Percentiles rank a stretch among this genome's conserved stretches.
Conservation (phyloP, 2,113 vertebrate genomes). For the Peromyscus maniculatus region DNA sequence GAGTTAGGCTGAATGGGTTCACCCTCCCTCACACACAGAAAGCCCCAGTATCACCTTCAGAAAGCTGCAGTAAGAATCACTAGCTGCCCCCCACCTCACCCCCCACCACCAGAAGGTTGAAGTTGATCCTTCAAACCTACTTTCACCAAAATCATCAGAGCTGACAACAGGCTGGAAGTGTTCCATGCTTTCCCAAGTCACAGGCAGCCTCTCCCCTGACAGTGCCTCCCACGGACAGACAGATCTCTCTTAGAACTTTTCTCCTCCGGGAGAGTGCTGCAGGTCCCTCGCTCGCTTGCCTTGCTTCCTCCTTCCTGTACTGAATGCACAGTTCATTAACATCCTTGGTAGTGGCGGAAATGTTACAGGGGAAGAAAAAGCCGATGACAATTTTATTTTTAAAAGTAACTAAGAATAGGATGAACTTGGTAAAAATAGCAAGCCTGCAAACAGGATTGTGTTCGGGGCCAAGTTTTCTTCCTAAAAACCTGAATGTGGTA, state of each 20-base stretch:
- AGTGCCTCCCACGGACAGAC: not conserved
- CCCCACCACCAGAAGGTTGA: not conserved
- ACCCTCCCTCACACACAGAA: not conserved
- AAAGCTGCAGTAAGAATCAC: not conserved
- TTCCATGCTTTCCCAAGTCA: accelerated
- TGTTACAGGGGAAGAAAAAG: conserved; percentile 55
- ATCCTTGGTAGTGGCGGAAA: conserved; percentile 65
- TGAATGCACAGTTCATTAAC: conserved; percentile 59
- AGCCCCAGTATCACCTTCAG: not conserved
- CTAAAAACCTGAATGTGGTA: not conserved
- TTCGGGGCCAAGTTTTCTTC: conserved; percentile 35
- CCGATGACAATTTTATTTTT: conserved; percentile 78
- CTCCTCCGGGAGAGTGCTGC: accelerated
- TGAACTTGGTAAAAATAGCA: conserved; percentile 68
- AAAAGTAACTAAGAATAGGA: conserved; percentile 75
- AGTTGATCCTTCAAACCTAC: not conserved
- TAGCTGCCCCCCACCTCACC: not conserved
- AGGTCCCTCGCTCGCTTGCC: accelerated
- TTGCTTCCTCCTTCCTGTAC: not conserved
- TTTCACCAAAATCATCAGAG: not conserved
- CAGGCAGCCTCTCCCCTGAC: not conserved
- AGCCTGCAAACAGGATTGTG: not conserved
- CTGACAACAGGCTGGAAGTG: not conserved
- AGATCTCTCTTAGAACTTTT: not conserved
- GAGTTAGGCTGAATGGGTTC: accelerated